Conservation (phyloP, 2,797 vertebrate species). For the Loris lydekkerianus region DNA sequence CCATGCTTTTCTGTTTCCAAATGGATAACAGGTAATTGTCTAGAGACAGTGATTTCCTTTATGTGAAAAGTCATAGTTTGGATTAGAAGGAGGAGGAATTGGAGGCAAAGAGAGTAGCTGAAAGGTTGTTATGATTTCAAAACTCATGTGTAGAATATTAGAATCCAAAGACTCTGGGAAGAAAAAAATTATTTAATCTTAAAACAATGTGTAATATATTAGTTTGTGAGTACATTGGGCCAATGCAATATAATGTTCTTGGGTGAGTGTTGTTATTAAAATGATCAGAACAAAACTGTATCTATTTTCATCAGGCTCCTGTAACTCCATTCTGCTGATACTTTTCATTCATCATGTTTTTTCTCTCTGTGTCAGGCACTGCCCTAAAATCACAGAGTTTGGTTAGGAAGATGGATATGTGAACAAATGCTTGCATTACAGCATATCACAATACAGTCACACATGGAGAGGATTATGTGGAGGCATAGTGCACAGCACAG, state of each 20-base stretch:
- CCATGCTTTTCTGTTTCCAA: not conserved
- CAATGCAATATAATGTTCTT: not conserved
- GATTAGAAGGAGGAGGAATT: not conserved
- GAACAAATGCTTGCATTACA: not conserved
- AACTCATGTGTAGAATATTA: conserved; percentile 7
- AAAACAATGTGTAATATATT: conserved; percentile 18
- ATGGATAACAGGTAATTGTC: not conserved
- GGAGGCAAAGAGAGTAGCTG: not conserved
- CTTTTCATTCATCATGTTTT: not conserved
- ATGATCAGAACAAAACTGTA: not conserved
- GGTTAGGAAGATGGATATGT: not conserved
- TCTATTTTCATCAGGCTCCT: not conserved
- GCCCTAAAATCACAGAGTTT: not conserved
- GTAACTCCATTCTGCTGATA: not conserved
- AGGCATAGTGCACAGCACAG: not conserved
- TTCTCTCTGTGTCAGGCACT: not conserved
- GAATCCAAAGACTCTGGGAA: not conserved
- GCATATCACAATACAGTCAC: not conserved
- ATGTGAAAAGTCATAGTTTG: not conserved
- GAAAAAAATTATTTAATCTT: not conserved
- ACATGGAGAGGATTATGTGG: not conserved
- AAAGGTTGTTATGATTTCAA: conserved; percentile 24
- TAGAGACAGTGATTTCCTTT: not conserved
- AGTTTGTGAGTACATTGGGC: not conserved
- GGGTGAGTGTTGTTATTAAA: not conserved